These are phyloP conservation scores for Pholis gunnellus DNA, from an alignment of 2,113 vertebrate species.

Conservation along the genomic window DNA sequence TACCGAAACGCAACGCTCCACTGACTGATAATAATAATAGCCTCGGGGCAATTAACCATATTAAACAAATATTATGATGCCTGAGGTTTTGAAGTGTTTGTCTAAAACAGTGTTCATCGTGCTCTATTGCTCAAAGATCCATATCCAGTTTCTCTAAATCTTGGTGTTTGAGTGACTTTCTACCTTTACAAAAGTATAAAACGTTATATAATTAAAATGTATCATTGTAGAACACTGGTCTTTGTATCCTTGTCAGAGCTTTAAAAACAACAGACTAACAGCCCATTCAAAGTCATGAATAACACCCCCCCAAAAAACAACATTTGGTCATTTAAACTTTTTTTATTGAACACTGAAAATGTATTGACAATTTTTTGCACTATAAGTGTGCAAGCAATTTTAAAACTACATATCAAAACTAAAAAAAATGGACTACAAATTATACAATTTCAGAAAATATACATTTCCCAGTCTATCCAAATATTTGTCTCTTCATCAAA, in stretches of 20 bases:
- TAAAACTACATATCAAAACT: slow-evolving; percentile 79
- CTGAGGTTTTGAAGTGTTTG: background rate
- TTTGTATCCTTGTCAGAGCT: too few relatives aligned
- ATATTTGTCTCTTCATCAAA: slow-evolving; percentile 57
- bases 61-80: background rate
- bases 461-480: slow-evolving; percentile 80
- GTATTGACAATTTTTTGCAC: slow-evolving; percentile 77
- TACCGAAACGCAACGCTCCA: background rate
- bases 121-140: background rate
- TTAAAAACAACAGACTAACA: background rate
- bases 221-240: background rate
- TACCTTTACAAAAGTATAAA: background rate
- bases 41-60: background rate
- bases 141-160: background rate
- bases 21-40: background rate
- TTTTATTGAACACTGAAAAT: slow-evolving; percentile 80
- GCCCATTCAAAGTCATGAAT: background rate
- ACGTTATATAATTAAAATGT: background rate
- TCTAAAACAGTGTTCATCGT: background rate
- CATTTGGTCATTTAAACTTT: slow-evolving; percentile 21
- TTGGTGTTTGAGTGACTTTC: background rate
- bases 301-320: background rate
- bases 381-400: slow-evolving; percentile 73
- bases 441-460: slow-evolving; percentile 86
- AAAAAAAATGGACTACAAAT: slow-evolving; percentile 77